Base-by-base conservation (phyloP, 1,140 invertebrate genomes). In the Dendrolimus kikuchii region DNA sequence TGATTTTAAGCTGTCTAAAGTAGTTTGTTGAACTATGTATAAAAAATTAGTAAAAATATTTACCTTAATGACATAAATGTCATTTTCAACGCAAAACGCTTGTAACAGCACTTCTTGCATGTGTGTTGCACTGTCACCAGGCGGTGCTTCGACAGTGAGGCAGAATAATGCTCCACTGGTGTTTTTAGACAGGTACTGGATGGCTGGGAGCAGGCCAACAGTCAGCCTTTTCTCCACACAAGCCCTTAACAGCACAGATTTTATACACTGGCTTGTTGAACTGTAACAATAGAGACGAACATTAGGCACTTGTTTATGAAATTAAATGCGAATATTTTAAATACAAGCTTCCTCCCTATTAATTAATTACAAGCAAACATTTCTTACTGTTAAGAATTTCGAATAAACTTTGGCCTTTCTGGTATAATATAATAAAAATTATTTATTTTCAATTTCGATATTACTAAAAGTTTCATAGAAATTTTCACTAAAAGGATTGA, bases 91-190 rank as follows among this genome's bases (percentile, higher is more conserved):
- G 68, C 92, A 92, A 66, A 92, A 92, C 4, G 92, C 92, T 65
- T 92, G 90, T n/a, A 93, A 73, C 0, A 93, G 76, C 4, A 92
- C 91, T 65, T 90, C 90, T 66, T 92, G 91, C 88, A 93, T 92
- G 64, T 93, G 92, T 4, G 89, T 91, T 36, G 91, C 89, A 6
- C 90, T 89, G 72, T 93, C 91, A 4, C 89, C 90, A 36, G 87
- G 88, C 49, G 88, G 78, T 10, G 89, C 89, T 57, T 90, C 87
- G 5, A 91, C 89, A 49, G 92, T 88, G 8, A 93, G 68, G 57
- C 91, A 92, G 61, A 93, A 90, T 2, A 92, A 80, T 1, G 90
- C 90, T 7, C 90, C 89, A 45, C 90, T 88, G 41, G 88, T 86
- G 43, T 89, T 87, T 44, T 89, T 89, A 7, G 91, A 90, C 46